Conservation (phyloP, 2,797 vertebrate species). For the Glyptemys insculpta region DNA sequence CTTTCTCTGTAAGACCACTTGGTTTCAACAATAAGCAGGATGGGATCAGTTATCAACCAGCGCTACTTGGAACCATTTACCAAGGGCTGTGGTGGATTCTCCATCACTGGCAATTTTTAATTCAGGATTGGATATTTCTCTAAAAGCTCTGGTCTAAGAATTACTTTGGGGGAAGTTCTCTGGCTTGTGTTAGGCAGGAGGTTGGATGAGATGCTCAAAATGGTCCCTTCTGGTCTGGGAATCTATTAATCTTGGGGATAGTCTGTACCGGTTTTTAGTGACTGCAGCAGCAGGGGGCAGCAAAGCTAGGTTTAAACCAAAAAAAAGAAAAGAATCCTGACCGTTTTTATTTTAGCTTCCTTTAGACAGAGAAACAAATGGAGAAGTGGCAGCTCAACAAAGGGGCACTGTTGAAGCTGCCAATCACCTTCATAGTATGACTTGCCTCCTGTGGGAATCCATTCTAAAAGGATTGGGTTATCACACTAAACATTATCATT, state of each 20-base stretch:
- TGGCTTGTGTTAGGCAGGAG: too few species aligned
- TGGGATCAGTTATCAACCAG: conserved; percentile 31
- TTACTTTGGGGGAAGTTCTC: too few species aligned
- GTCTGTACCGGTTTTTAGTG: neutral
- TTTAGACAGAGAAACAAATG: neutral
- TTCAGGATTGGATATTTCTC: too few species aligned
- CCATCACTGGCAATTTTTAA: too few species aligned
- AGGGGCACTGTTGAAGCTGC: conserved; percentile 20
- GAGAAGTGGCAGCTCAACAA: conserved; percentile 3
- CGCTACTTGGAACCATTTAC: neutral
- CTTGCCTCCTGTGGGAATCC: conserved; percentile 3
- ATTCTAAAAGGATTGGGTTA: neutral
- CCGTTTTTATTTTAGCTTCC: conserved; percentile 44
- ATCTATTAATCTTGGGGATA: too few species aligned
- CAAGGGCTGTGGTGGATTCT: too few species aligned
- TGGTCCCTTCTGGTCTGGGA: too few species aligned
- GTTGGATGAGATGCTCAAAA: too few species aligned
- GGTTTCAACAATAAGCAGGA: neutral
- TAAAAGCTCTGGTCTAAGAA: too few species aligned
- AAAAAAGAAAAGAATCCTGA: neutral
- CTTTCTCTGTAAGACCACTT: neutral
- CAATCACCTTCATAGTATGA: neutral
- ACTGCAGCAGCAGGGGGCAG: neutral
- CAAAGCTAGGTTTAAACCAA: conserved; percentile 36
- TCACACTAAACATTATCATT: neutral